Conservation (phyloP, 2,888 invertebrate genomes). For the Petrophora chlorosata region DNA sequence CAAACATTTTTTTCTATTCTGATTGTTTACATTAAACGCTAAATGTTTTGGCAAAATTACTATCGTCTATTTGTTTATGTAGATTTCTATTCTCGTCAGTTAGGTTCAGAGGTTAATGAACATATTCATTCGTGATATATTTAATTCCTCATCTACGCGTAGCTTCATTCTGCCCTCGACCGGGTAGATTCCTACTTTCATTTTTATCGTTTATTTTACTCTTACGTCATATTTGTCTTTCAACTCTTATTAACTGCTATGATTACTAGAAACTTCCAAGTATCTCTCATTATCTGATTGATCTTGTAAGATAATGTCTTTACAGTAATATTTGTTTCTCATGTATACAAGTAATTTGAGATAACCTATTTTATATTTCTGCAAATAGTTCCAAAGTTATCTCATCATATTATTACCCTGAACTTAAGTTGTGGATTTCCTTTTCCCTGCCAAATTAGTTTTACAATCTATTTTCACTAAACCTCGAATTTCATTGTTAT, state of each 20-base stretch:
- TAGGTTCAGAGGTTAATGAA: constrained; percentile 15
- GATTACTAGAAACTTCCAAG: too few species aligned
- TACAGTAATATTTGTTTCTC: too few species aligned
- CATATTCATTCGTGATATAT: constrained; percentile 7
- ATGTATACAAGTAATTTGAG: too few species aligned
- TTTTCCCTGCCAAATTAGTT: background rate
- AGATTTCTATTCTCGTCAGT: constrained; percentile 13
- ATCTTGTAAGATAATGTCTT: too few species aligned
- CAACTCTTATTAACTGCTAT: background rate
- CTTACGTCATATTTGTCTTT: background rate
- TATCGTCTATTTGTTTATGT: constrained; percentile 25
- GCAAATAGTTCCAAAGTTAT: too few species aligned
- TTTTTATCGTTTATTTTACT: background rate
- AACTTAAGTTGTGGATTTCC: too few species aligned
- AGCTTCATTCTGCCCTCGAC: constrained; percentile 9
- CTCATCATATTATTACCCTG: too few species aligned
- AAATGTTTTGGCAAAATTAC: constrained; percentile 32
- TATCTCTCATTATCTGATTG: too few species aligned
- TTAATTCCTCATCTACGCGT: constrained; percentile 4
- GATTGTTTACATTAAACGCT: constrained; percentile 23
- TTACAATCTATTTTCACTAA: background rate
- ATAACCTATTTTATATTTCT: too few species aligned
- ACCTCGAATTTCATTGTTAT: constrained; percentile 25
- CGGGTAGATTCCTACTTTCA: too few species aligned
- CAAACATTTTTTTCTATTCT: constrained; percentile 25